These are phyloP conservation scores for Clanis bilineata DNA, from an alignment of 2,888 invertebrate genomes.

Conservation along the genomic window DNA sequence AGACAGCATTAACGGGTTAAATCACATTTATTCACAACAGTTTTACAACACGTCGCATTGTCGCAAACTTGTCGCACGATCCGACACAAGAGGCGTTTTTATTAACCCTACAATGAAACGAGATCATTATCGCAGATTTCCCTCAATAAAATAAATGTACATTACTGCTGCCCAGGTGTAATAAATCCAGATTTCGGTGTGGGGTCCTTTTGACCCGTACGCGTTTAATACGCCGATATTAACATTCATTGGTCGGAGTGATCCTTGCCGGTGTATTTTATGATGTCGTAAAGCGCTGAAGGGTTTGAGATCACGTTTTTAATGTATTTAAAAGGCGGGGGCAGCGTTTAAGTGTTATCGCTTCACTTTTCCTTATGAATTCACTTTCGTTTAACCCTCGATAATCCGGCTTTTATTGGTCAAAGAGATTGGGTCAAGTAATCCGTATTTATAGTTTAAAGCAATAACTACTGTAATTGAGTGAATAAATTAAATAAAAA, in stretches of 20 bases:
- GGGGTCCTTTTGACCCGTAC: slow-evolving; percentile 1
- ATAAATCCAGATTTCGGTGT: slow-evolving; percentile 10
- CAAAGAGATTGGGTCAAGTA: neutral
- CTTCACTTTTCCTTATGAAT: neutral
- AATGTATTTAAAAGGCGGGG: slow-evolving; percentile 9
- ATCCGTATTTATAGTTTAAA: neutral
- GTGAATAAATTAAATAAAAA: too few relatives aligned
- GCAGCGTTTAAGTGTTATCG: neutral
- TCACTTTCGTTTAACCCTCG: neutral
- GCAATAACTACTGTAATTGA: neutral
- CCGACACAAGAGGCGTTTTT: slow-evolving; percentile 1
- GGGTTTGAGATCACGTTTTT: slow-evolving; percentile 8
- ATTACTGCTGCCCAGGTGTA: slow-evolving; percentile 8
- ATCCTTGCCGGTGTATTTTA: neutral
- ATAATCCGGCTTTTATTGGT: neutral
- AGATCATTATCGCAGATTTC: slow-evolving; percentile 10
- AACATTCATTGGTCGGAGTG: slow-evolving; percentile 12
- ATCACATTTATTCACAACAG: neutral
- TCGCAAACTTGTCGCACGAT: slow-evolving; percentile 3
- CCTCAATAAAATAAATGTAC: slow-evolving; percentile 11
- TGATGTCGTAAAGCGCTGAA: slow-evolving; percentile 9
- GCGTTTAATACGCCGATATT: neutral
- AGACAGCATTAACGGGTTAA: neutral
- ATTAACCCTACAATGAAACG: slow-evolving; percentile 10
- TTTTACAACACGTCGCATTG: neutral